Evolutionary conservation across 37 sponge, comb jelly and placozoan species (phyloP), one percentile per base, ranked within the genome.

Genomic region (Axinella damicornis): DNA sequence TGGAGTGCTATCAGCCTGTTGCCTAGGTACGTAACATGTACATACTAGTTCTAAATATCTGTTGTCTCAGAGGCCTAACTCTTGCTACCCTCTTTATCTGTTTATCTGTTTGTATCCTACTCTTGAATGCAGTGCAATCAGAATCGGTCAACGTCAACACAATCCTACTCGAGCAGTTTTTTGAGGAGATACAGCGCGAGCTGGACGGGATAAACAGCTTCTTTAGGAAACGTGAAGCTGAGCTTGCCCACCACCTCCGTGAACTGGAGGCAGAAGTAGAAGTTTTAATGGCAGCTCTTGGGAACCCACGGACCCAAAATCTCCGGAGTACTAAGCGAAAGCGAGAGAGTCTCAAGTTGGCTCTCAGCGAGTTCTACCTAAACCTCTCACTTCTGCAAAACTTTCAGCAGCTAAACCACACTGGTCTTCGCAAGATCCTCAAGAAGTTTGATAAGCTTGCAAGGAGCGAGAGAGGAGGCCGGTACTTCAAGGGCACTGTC

Each of bases 371-470:
- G 68, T 89, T 83, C 69, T 97, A 97, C 81, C 90, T 92, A 41
- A 88, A 87, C 73, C 76, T 97, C 39, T 74, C 83, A 16, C 77
- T 97, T 21, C 91, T 97, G 31, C 97, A 97, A 79, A 93, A 97
- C 74, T 97, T 78, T 53, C 95, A 95, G 88, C 81, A 85, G 56
- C 83, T 97, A 22, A 97, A 97, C 73, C 78, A 88, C 70, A 89
- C 95, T 33, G 97, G 95, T 0, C 92, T 97, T 53, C 69, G 97
- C 9, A 97, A 97, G 76, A 94, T 94, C 17, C 72, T 88, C 62
- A 97, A 97, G 81, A 97, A 97, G 64, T 86, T 87, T 55, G 97
- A 97, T 80, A 97, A 97, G 79, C 82, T 94, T 20, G 71, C 75
- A 19, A 34, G 68, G 53, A 88, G 85, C 59, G 57, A 78, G 0